phyloP scores from a whole-genome alignment of 2,888 invertebrate species.

The Empis livida region DNA sequence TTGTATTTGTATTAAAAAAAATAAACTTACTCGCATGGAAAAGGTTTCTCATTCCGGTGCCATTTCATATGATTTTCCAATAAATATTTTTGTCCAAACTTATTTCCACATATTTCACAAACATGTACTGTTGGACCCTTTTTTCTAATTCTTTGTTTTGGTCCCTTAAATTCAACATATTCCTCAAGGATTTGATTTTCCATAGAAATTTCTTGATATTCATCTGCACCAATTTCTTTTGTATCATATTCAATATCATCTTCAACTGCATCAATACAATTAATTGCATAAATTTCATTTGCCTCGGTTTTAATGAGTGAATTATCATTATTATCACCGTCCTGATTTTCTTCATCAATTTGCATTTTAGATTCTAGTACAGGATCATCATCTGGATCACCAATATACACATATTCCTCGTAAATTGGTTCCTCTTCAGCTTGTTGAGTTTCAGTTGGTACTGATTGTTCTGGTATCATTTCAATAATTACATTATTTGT shows the following conservation, averaged over 20 bases:
- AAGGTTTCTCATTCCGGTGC: constrained; percentile 6
- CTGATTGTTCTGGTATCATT: neutral
- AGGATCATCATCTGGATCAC: neutral
- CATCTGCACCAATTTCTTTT: neutral
- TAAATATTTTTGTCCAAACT: constrained; percentile 3
- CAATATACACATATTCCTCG: neutral
- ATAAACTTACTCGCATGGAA: constrained; percentile 5
- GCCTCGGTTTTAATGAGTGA: neutral
- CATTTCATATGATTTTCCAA: constrained; percentile 4
- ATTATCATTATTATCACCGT: neutral
- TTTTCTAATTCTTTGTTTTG: too few species aligned
- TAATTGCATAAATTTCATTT: neutral
- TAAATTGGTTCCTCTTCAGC: neutral
- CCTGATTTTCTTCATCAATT: neutral
- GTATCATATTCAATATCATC: constrained; percentile 7
- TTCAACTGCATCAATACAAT: neutral
- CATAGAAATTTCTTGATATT: constrained; percentile 4
- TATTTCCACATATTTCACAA: constrained; percentile 7
- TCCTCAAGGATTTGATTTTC: constrained; percentile 17
- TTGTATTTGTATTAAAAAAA: neutral
- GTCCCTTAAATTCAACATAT: constrained; percentile 13
- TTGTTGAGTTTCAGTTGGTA: neutral
- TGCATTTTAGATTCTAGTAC: neutral
- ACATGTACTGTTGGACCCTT: neutral
- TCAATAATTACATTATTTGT: neutral